A percentile compares a stretch with the other conserved stretches of the same genome.
These are phyloP conservation scores for Parascotia fuliginaria DNA, from an alignment of 2,888 invertebrate species.

Conservation along the genomic window DNA sequence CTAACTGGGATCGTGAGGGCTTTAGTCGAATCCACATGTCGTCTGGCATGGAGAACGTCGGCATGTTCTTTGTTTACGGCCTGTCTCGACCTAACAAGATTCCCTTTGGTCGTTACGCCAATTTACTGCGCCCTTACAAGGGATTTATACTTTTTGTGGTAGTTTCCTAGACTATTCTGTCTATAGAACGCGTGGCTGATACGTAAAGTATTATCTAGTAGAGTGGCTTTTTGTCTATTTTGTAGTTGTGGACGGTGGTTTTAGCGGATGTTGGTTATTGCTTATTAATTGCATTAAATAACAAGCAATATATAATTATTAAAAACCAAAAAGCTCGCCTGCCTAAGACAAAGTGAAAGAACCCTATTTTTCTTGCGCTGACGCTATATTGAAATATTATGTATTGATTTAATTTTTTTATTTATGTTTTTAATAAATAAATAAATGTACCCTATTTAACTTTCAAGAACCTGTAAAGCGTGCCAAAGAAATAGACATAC, in stretches of 20 bases:
- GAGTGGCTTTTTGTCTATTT: slow-evolving; percentile 37
- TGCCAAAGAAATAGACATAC: too few relatives aligned
- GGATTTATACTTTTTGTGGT: slow-evolving; percentile 71
- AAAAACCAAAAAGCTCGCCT: too few relatives aligned
- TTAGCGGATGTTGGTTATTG: slow-evolving; percentile 24
- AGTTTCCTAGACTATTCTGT: slow-evolving; percentile 51
- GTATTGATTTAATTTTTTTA: too few relatives aligned
- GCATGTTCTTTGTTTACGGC: slow-evolving; percentile 52
- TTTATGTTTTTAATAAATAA: too few relatives aligned
- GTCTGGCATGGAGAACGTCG: slow-evolving; percentile 17
- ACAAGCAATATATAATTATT: too few relatives aligned
- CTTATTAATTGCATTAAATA: slow-evolving; percentile 11
- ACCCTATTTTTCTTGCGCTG: too few relatives aligned
- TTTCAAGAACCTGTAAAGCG: too few relatives aligned
- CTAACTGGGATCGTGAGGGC: slow-evolving; percentile 6
- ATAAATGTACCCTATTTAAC: too few relatives aligned
- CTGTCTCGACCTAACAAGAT: slow-evolving; percentile 66
- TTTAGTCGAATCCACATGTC: slow-evolving; percentile 11
- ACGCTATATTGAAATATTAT: too few relatives aligned
- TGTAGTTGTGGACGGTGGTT: slow-evolving; percentile 31
- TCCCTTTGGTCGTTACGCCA: slow-evolving; percentile 66
- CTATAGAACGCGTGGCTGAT: slow-evolving; percentile 37
- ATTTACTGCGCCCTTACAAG: slow-evolving; percentile 73
- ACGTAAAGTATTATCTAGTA: slow-evolving; percentile 29
- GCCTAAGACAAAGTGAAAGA: too few relatives aligned